Evolutionary conservation across 2,888 invertebrate genomes (phyloP), one percentile per base, ranked within the genome.

Genomic region (Drosophila cracens): DNA sequence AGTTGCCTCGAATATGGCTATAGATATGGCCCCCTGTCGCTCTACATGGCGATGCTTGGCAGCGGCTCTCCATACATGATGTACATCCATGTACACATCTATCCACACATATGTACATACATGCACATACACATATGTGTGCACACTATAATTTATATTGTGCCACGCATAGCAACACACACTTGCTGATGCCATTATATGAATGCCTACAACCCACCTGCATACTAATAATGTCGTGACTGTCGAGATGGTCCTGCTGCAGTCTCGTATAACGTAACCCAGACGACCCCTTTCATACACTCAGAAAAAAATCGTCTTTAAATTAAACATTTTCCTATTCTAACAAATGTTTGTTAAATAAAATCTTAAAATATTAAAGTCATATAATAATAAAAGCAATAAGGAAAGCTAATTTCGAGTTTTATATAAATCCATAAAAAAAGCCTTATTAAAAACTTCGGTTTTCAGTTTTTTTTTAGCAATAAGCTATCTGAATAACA

Each of bases 181-280:
- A 61, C 48, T 29, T 68, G 70, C 68, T 68, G 87, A 82, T 85
- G 84, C 76, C 81, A 82, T 87, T 83, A 84, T 74, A 70, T 75
- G 80, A 86, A 82, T 83, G 79, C 69, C 87, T 57, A 77, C 66
- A 51, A 73, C 68, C 68, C 84, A 84, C 76, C 84, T 84, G 84
- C 87, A 84, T 84, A 84, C 84, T 87, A 84, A 84, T 84, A 68
- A 70, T 64, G 64, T 69, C 65, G 58, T 67, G 70, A 62, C 74
- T 62, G 18, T 46, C 62, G 67, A 67, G 74, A 64, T 58, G 62
- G 21, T 46, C n/a, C 61, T 46, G 49, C 43, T 57, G 63, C 72
- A 61, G n/a, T 4, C 46, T 16, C 4, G 16, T 16, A 4, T 2
- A 16, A 16, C 4, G 4, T 16, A 8, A 2, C 8, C 16, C 16